phyloP scores from a whole-genome alignment of 2,113 vertebrate species.

The Eubucco bourcierii region DNA sequence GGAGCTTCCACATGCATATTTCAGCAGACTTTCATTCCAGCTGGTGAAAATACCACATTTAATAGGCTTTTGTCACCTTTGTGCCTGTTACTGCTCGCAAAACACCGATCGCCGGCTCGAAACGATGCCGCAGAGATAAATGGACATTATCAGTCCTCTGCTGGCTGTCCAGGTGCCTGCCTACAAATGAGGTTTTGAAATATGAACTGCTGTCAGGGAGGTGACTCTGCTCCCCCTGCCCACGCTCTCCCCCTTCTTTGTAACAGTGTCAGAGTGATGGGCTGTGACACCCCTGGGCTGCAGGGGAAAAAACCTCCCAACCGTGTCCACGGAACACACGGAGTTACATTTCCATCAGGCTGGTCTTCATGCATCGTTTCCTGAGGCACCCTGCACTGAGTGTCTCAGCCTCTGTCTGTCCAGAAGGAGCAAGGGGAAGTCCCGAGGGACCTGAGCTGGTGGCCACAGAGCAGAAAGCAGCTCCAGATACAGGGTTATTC shows the following conservation, averaged over 20 bases:
- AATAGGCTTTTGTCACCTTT: constrained; percentile 11
- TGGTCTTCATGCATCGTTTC: rapidly evolving
- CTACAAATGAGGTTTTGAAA: background rate
- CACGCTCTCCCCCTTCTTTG: background rate
- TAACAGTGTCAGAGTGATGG: rapidly evolving
- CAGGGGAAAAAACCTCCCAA: background rate
- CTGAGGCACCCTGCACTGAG: rapidly evolving
- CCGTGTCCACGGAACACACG: rapidly evolving
- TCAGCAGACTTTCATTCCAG: background rate
- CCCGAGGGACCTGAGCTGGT: rapidly evolving
- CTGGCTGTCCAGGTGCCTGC: background rate
- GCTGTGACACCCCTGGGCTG: background rate
- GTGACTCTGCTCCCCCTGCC: background rate
- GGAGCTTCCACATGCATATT: background rate
- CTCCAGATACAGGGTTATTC: background rate
- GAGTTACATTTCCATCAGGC: background rate
- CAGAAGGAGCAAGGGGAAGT: background rate
- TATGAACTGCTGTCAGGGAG: background rate
- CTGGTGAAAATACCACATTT: background rate
- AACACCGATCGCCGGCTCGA: background rate
- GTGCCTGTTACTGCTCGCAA: background rate
- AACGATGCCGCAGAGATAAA: background rate
- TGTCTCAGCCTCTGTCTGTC: background rate
- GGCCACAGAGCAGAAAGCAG: rapidly evolving
- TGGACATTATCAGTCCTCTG: background rate